phyloP scores from a whole-genome alignment of 2,797 vertebrate genomes.

The Sparidentex hasta region DNA sequence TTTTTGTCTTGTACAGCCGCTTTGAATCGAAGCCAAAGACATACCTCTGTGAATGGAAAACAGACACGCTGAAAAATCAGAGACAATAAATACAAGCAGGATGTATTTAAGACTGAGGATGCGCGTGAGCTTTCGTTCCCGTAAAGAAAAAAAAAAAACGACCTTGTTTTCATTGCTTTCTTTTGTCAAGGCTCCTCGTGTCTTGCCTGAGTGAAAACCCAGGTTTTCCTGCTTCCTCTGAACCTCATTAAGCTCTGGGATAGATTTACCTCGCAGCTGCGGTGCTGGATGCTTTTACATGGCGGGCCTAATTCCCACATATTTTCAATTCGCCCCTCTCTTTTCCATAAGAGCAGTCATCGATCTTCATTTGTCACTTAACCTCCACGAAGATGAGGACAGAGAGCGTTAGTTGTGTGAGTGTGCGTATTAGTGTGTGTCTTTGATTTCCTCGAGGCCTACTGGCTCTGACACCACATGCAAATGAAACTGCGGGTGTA shows the following conservation, averaged over 20 bases:
- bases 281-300: conserved; percentile 70
- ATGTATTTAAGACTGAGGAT: conserved; percentile 57
- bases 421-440: conserved; percentile 67
- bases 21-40: conserved; percentile 49
- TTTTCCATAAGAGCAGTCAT: conserved; percentile 86
- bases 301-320: conserved; percentile 78
- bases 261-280: conserved; percentile 75
- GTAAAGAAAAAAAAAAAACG: conserved; percentile 54
- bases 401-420: conserved; percentile 59
- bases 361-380: conserved; percentile 88
- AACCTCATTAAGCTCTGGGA: conserved; percentile 81
- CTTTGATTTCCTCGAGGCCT: conserved; percentile 86
- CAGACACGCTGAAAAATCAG: conserved; percentile 28
- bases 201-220: conserved; percentile 74
- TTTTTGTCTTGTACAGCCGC: conserved; percentile 59
- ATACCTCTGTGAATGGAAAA: conserved; percentile 62
- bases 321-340: conserved; percentile 82
- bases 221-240: conserved; percentile 82
- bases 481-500: conserved; percentile 84
- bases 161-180: conserved; percentile 67
- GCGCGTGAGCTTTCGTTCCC: conserved; percentile 32
- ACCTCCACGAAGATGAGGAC: conserved; percentile 84
- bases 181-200: conserved; percentile 62
- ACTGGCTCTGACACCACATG: conserved; percentile 79
- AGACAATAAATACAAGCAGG: conserved; percentile 55